Base-by-base conservation (phyloP, 1,140 invertebrate genomes). In the Geopemphigus sp. region DNA sequence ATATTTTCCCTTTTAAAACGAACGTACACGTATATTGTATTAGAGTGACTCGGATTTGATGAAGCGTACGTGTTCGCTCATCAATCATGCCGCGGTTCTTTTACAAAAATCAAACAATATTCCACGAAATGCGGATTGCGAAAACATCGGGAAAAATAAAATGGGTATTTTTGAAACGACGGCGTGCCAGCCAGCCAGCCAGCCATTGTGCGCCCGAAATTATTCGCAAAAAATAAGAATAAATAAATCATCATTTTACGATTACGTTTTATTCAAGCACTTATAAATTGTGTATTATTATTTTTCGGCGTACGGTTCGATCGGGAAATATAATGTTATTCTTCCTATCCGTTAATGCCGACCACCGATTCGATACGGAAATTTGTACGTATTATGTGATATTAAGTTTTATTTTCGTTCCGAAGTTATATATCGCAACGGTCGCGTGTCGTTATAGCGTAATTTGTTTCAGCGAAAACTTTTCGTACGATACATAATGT, bases 241-340 rank as follows among this genome's bases (percentile, higher is more conserved):
- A 1, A 11, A 70, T 70, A 70, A 70, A 70, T 70, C 66, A 70
- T 70, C 50, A 70, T 70, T 70, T 53, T 29, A 53, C 17, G 45
- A 53, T 53, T 39, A 39, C 32, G 32, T 8, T 39, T 39, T 39
- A 39, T 39, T 39, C 32, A 39, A 39, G 32, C 8, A 39, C 8
- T 39, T 39, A 39, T 39, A 39, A 39, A 39, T 39, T 39, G 8
- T 39, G 8, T 39, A 39, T 39, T 39, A 39, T 39, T 39, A 39
- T 39, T 39, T 3, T 39, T 39, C n/a, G n/a, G 32, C 8, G 32
- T 39, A 39, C 8, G 32, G 32, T 39, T 39, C 32, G 32, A 39
- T 8, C 3, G 32, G 3, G 32, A 39, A 39, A 39, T 39, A 39
- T 39, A 39, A 39, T 39, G 8, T 4, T 39, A 39, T 4, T 39